Base-by-base conservation (phyloP, 2,797 vertebrate species). In the Eutrigla gurnardus region DNA sequence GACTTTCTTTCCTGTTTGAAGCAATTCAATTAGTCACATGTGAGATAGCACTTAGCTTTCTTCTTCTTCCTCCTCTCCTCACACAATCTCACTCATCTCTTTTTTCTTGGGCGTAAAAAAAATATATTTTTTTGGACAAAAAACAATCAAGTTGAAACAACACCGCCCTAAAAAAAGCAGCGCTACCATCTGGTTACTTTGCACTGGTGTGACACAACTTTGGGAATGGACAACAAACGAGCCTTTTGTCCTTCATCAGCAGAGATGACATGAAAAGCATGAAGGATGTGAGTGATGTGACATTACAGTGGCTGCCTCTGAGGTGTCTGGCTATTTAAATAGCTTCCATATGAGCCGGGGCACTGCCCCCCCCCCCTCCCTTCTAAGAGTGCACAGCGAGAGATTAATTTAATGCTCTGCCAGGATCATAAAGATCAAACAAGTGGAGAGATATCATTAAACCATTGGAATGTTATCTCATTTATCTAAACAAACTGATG, bases 401-500 rank as follows among this genome's bases (percentile, higher is more conserved):
- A 95, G 95, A 97, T 97, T 97, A 97, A 97, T 98, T 96, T 95
- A 96, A 96, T 95, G 96, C 96, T 95, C 95, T 95, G 96, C 94
- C 94, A 96, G 92, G 92, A 95, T 95, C 94, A 95, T 96, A 97
- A 97, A 98, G 96, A 97, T 97, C 96, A 97, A 97, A 97, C 96
- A 98, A 96, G 95, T 97, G 93, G 91, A 94, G 95, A 97, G 96
- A 96, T 97, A 96, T 95, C 96, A 96, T 97, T 97, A 97, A 97
- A 97, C 93, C 93, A 93, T 92, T 93, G 96, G 90, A 95, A 95
- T 94, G 94, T 95, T 94, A 95, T 96, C 96, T 97, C 96, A 97
- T 96, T 98, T 97, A 97, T 97, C 96, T 97, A 98, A 98, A 97
- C 97, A 98, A 97, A 97, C 96, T 95, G 96, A 97, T 96, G 96